phyloP scores from a whole-genome alignment of 2,888 invertebrate species.

The Platerodrilus igneus region DNA sequence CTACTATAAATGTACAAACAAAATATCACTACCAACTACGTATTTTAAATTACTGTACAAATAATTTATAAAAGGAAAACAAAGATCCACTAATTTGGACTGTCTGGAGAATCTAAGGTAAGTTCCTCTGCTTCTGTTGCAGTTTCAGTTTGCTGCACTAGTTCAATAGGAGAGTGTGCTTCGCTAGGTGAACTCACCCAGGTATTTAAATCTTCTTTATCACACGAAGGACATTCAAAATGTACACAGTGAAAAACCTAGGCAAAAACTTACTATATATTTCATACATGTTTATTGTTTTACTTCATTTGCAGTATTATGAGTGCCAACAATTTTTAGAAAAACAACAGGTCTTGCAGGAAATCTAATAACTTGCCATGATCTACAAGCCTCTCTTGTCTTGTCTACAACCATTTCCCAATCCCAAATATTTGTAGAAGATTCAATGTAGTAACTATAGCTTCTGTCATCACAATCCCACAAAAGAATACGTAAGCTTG shows the following conservation, averaged over 20 bases:
- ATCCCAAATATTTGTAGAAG: constrained; percentile 85
- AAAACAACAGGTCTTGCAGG: constrained; percentile 82
- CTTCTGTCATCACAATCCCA: constrained; percentile 97
- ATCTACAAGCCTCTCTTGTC: constrained; percentile 78
- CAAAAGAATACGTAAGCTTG: constrained; percentile 83
- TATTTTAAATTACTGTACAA: no score
- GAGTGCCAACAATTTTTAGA: constrained; percentile 91
- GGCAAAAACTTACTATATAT: constrained; percentile 15
- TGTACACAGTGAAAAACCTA: constrained; percentile 97
- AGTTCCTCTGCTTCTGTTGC: constrained; percentile 44
- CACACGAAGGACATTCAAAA: constrained; percentile 88
- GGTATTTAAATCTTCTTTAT: constrained; percentile 34
- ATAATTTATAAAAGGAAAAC: no score
- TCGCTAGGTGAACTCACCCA: constrained; percentile 18
- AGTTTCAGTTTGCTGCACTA: constrained; percentile 39
- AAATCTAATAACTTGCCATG: constrained; percentile 93
- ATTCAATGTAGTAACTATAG: constrained; percentile 95
- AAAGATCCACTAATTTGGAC: constrained; percentile 12
- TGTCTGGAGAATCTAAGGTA: constrained; percentile 23
- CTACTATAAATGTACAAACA: no score
- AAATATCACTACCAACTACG: no score
- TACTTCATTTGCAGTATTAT: constrained; percentile 96
- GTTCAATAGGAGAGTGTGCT: constrained; percentile 14
- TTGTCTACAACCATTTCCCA: constrained; percentile 91
- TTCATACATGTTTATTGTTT: not conserved